These are phyloP conservation scores for Diglossa cyanea DNA, from an alignment of 2,797 vertebrate genomes.

Conservation along the genomic window DNA sequence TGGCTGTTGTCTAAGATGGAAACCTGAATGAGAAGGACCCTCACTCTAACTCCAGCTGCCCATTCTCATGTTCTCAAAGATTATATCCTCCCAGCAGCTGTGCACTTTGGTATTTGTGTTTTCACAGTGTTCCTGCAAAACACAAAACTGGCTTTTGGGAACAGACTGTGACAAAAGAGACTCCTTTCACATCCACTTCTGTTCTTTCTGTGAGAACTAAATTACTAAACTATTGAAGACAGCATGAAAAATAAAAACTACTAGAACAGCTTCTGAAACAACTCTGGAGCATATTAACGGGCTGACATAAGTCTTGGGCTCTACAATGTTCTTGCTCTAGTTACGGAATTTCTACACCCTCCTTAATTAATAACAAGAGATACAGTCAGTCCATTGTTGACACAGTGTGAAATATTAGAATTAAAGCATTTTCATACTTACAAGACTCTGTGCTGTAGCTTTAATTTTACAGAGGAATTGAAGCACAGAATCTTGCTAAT, in stretches of 20 bases:
- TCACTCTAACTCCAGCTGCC: not conserved
- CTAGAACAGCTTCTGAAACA: not conserved
- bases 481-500: constrained; percentile 57
- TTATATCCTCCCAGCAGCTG: not conserved
- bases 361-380: not conserved
- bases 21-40: rapidly evolving
- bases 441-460: constrained; percentile 48
- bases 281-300: not conserved
- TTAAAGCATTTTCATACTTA: constrained; percentile 40
- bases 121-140: not conserved
- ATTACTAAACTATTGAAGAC: not conserved
- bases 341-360: not conserved
- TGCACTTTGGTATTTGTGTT: not conserved
- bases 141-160: rapidly evolving
- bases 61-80: not conserved
- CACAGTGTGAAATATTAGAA: not conserved
- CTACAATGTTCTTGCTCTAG: not conserved
- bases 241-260: not conserved
- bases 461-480: constrained; percentile 40
- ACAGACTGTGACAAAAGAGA: not conserved
- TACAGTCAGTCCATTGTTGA: not conserved
- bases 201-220: not conserved
- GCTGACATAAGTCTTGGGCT: not conserved
- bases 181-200: not conserved
- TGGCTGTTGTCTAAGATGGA: not conserved